Evolutionary conservation across 2,113 vertebrate genomes (phyloP), one percentile per base, ranked within the genome.

Genomic region (Pelecanoides urinatrix): DNA sequence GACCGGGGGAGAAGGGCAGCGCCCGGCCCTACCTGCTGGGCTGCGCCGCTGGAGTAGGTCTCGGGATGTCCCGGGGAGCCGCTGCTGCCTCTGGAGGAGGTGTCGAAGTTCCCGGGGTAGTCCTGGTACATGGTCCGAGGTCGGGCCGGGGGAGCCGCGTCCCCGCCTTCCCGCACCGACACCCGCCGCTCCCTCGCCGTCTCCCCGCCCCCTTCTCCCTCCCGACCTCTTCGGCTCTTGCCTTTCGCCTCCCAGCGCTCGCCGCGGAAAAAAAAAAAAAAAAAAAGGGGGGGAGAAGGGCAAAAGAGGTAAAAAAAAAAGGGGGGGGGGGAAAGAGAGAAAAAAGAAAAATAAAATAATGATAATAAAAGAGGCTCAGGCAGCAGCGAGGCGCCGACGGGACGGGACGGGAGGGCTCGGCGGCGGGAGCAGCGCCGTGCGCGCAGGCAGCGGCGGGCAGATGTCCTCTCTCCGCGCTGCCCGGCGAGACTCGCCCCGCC

Each of bases 91-190:
- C 99, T 99, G 98, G 99, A 99, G 97, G 99, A 99, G 96, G 99
- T 99, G 98, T 99, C 99, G 98, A 99, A 99, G 98, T 98, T 99
- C 98, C 99, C 99, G 97, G 99, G 98, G 98, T 99, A 99, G 98
- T 99, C 99, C 98, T 99, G 99, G 98, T 99, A 99, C 99, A 99
- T 99, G 98, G 98, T 99, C 99, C 99, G 98, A 95, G 96, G 96
- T 97, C 96, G 97, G 94, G 83, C 97, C 93, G 97, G 93, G 97
- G 97, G 96, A 97, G 97, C 96, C 96, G 97, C 93, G 92, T 97
- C 94, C 95, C 95, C 97, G 94, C 97, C 96, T 96, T 96, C 97
- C 96, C 93, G 90, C 59, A 75, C 93, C 50, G 75, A 89, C 91
- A 91, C 84, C 83, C 92, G 86, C 91, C 94, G 88, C 88, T 94